phyloP scores from a whole-genome alignment of 2,888 invertebrate genomes.

The Diarsia mendica region DNA sequence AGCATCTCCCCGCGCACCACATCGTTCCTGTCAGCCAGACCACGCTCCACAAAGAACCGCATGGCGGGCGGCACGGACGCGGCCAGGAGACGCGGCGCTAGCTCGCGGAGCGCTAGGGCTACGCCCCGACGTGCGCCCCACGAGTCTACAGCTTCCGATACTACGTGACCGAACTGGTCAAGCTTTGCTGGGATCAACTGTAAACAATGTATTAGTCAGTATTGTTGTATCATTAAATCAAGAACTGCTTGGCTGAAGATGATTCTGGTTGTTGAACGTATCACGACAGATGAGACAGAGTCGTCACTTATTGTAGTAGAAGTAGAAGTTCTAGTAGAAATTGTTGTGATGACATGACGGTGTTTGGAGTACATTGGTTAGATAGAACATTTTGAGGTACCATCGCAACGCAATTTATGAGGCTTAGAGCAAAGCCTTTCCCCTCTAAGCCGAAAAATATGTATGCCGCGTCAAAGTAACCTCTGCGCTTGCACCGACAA shows the following conservation, averaged over 20 bases:
- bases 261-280: background rate
- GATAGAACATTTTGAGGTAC: background rate
- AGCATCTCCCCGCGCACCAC: conserved; percentile 97
- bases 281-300: background rate
- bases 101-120: conserved; percentile 94
- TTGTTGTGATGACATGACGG: background rate
- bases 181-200: conserved; percentile 95
- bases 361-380: background rate
- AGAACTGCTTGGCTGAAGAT: background rate
- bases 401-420: background rate
- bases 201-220: background rate
- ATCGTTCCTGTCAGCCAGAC: conserved; percentile 96
- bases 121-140: conserved; percentile 98
- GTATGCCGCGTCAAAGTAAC: background rate
- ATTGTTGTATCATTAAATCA: background rate
- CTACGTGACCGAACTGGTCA: conserved; percentile 97
- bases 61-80: conserved; percentile 93
- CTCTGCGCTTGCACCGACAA: background rate
- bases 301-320: background rate
- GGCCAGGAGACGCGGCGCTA: conserved; percentile 93
- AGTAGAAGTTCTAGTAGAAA: background rate
- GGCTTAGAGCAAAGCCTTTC: too few relatives aligned
- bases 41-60: conserved; percentile 95
- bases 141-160: conserved; percentile 95
- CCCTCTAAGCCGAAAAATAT: background rate